Conservation (phyloP, 2,113 vertebrate genomes). For the Hemiprocne comata region DNA sequence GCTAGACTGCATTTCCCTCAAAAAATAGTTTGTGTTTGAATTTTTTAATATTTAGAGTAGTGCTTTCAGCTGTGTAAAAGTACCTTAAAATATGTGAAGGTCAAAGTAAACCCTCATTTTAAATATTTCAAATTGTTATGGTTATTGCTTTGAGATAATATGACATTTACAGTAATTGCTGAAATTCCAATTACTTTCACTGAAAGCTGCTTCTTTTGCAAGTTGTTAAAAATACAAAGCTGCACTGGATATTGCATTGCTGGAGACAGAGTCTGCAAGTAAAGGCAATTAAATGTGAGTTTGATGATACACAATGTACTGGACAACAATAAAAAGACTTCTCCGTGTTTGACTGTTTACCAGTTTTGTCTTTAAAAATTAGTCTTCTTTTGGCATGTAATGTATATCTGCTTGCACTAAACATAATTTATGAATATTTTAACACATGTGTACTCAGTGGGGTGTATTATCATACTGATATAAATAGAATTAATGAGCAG, state of each 20-base stretch:
- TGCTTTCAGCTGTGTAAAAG: neutral
- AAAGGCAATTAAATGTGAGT: conserved; percentile 61
- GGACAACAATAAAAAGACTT: conserved; percentile 62
- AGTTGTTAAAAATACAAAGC: conserved; percentile 53
- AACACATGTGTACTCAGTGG: conserved; percentile 95
- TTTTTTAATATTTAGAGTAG: neutral
- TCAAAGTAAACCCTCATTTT: conserved; percentile 32
- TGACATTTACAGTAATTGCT: conserved; percentile 62
- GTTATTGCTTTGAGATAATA: conserved; percentile 44
- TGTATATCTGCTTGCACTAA: conserved; percentile 79
- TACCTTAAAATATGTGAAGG: conserved; percentile 34
- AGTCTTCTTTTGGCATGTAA: conserved; percentile 75
- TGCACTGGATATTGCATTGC: neutral
- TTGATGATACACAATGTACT: conserved; percentile 47
- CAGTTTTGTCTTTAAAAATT: conserved; percentile 80
- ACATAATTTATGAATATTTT: conserved; percentile 97
- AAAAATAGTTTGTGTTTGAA: conserved; percentile 6
- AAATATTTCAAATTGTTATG: conserved; percentile 39
- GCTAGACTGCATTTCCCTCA: neutral
- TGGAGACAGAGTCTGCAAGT: neutral
- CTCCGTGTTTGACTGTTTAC: conserved; percentile 70
- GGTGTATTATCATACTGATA: conserved; percentile 96
- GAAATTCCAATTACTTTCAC: conserved; percentile 53
- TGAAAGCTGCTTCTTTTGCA: conserved; percentile 34
- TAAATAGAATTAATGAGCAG: conserved; percentile 99